Conservation (phyloP, 2,888 invertebrate genomes). For the Andrena haemorrhoa region DNA sequence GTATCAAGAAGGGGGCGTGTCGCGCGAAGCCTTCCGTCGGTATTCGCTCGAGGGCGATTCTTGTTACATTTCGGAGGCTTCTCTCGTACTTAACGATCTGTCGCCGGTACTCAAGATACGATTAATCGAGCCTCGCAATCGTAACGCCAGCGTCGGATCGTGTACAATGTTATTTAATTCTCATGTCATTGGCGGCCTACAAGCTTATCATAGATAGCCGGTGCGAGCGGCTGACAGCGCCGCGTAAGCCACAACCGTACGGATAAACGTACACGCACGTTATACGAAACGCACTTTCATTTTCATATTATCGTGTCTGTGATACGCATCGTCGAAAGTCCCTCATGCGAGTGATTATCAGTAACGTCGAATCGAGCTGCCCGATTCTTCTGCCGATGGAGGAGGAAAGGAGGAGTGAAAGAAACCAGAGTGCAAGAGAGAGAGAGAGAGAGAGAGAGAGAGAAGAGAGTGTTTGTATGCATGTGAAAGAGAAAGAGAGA, state of each 20-base stretch:
- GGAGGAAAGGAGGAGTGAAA: constrained; percentile 9
- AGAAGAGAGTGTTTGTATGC: not conserved
- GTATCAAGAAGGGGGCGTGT: constrained; percentile 8
- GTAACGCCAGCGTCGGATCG: not conserved
- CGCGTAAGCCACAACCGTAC: constrained; percentile 30
- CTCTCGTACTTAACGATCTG: constrained; percentile 59
- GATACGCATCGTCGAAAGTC: constrained; percentile 75
- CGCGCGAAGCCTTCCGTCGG: not conserved
- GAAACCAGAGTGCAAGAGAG: not conserved
- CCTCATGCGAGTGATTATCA: constrained; percentile 47
- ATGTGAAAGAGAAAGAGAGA: constrained; percentile 9
- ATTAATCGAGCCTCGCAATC: not conserved
- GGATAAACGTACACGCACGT: constrained; percentile 28
- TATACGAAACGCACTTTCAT: constrained; percentile 56
- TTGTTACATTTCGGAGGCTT: constrained; percentile 12
- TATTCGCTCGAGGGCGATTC: constrained; percentile 12
- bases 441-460: constrained; percentile 13
- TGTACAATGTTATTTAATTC: constrained; percentile 54
- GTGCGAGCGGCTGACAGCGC: constrained; percentile 10
- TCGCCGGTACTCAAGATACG: constrained; percentile 6
- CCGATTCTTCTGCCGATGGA: constrained; percentile 34
- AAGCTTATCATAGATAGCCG: constrained; percentile 70
- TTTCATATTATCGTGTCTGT: constrained; percentile 78
- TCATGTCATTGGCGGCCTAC: constrained; percentile 54
- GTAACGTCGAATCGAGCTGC: constrained; percentile 36